These are phyloP conservation scores for Drosophila fungiperda DNA, from an alignment of 2,888 invertebrate species.

Conservation along the genomic window DNA sequence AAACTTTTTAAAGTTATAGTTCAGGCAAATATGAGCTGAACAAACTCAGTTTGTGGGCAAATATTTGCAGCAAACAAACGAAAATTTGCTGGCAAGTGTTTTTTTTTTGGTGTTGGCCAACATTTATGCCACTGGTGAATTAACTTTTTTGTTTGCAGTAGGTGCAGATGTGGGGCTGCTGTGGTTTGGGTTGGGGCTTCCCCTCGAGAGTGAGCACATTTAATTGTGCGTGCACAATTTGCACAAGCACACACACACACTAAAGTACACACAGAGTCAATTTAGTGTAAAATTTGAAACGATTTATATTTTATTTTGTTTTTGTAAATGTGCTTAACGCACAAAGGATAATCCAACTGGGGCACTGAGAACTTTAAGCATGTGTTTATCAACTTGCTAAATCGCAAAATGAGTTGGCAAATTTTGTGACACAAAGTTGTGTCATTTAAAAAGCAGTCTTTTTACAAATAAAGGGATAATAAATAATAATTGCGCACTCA, in stretches of 20 bases:
- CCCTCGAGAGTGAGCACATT: conserved; percentile 47
- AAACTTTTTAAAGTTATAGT: conserved; percentile 17
- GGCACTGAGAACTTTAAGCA: conserved; percentile 45
- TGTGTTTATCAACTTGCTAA: conserved; percentile 54
- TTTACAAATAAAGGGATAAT: conserved; percentile 1
- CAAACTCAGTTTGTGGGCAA: conserved; percentile 29
- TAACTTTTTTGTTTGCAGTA: conserved; percentile 20
- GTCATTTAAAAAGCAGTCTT: conserved; percentile 39
- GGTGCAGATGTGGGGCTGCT: neutral
- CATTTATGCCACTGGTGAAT: conserved; percentile 45
- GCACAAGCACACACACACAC: conserved; percentile 20
- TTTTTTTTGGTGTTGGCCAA: conserved; percentile 24
- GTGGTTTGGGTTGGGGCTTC: neutral
- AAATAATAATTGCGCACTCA: conserved; percentile 25
- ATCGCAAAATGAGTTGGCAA: conserved; percentile 46
- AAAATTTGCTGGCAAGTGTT: conserved; percentile 26
- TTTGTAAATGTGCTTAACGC: conserved; percentile 39
- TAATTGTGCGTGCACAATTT: conserved; percentile 77
- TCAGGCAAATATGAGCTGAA: conserved; percentile 13
- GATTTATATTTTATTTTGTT: conserved; percentile 9
- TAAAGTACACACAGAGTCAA: conserved; percentile 57
- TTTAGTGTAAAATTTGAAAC: conserved; percentile 76
- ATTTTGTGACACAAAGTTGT: conserved; percentile 64
- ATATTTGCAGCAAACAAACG: conserved; percentile 41
- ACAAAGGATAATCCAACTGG: conserved; percentile 36